phyloP scores from a whole-genome alignment of 2,888 invertebrate genomes.

The Athalia rosae region DNA sequence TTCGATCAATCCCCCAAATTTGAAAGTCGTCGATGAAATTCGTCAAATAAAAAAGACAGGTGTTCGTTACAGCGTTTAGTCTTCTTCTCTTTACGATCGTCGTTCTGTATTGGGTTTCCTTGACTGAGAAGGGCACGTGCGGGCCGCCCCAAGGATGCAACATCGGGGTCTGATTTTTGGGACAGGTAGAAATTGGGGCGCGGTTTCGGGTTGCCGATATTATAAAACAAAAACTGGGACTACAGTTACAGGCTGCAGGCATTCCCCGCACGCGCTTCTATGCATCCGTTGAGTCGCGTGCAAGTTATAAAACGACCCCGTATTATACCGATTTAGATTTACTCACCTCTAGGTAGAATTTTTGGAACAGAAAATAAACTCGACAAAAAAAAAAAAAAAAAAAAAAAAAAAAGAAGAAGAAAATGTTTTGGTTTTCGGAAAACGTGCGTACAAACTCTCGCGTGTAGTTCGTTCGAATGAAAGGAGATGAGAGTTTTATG shows the following conservation, averaged over 20 bases:
- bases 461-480: no score
- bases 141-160: neutral
- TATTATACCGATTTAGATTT: neutral
- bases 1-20: no score
- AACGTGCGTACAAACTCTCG: neutral
- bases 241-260: neutral
- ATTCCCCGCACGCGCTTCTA: conserved; percentile 30
- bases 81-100: conserved; percentile 2
- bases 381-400: neutral
- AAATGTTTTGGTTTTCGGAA: neutral
- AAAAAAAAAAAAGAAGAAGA: neutral
- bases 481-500: no score
- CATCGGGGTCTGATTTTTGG: conserved; percentile 15
- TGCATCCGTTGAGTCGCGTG: conserved; percentile 24
- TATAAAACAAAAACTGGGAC: conserved; percentile 30
- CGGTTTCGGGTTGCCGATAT: conserved; percentile 39
- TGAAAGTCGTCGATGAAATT: no score
- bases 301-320: conserved; percentile 24
- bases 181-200: conserved; percentile 44
- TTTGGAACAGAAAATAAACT: no score
- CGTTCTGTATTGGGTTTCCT: conserved; percentile 27
- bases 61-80: conserved; percentile 27
- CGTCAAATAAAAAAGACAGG: conserved; percentile 1
- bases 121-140: conserved; percentile 30
- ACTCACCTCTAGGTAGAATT: neutral